phyloP scores from a whole-genome alignment of 1,140 invertebrate genomes.

The Euura saliciscinereae region DNA sequence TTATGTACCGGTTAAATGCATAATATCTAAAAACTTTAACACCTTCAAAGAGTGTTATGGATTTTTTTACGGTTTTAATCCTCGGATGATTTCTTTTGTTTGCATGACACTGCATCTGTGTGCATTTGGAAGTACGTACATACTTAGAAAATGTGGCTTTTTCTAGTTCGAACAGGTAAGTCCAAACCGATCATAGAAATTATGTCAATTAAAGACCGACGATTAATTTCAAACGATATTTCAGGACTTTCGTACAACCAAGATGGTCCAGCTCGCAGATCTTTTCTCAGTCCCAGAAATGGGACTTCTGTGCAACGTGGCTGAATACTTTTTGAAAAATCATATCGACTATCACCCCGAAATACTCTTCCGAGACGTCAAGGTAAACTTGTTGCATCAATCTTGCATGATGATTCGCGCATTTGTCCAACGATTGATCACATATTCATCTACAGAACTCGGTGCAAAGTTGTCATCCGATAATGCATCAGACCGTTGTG shows the following conservation, averaged over 20 bases:
- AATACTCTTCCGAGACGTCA: constrained; percentile 94
- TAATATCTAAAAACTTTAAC: no score
- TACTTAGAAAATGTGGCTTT: neutral
- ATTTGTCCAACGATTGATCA: neutral
- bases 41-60: no score
- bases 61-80: neutral
- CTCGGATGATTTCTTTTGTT: neutral
- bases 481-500: constrained; percentile 88
- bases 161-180: neutral
- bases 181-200: neutral
- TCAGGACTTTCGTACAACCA: constrained; percentile 58
- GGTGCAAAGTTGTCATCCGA: constrained; percentile 86
- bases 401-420: constrained; percentile 10
- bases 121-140: neutral
- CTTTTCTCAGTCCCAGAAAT: constrained; percentile 98
- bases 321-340: constrained; percentile 90
- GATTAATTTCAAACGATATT: neutral
- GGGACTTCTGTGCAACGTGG: constrained; percentile 89
- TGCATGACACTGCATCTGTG: neutral
- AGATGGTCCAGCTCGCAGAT: constrained; percentile 95
- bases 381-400: constrained; percentile 63
- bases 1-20: no score
- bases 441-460: constrained; percentile 71
- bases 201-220: no score
- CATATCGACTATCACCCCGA: constrained; percentile 94